A percentile compares a stretch with the other conserved stretches of the same genome.
These are phyloP conservation scores for zebrafish (Danio rerio) DNA, from an alignment of 2,113 vertebrate genomes.

Conservation along the genomic window DNA sequence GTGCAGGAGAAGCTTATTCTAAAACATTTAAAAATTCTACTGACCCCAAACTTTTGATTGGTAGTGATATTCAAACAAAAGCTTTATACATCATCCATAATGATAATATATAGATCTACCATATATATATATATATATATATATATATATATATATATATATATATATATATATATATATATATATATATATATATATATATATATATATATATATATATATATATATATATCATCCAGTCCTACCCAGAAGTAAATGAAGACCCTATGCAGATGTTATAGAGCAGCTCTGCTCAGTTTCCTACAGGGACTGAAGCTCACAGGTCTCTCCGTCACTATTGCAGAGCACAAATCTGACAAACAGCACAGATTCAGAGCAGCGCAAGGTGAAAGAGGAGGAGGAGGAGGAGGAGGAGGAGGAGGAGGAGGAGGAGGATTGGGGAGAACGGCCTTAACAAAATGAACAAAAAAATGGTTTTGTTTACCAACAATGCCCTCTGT, in stretches of 20 bases:
- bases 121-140: too few species aligned
- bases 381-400: constrained; percentile 42
- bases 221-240: background rate
- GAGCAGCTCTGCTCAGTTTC: constrained; percentile 42
- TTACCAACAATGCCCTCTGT: constrained; percentile 88
- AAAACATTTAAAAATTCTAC: too few species aligned
- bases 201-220: too few species aligned
- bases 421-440: constrained; percentile 36
- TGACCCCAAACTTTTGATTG: too few species aligned
- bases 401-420: constrained; percentile 47
- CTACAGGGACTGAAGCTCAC: constrained; percentile 38
- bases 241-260: constrained; percentile 37
- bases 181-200: too few species aligned
- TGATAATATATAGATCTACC: too few species aligned
- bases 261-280: constrained; percentile 57
- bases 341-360: constrained; percentile 47
- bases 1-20: too few species aligned
- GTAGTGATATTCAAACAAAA: too few species aligned
- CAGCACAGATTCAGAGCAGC: constrained; percentile 48
- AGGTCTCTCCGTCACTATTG: constrained; percentile 49
- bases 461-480: constrained; percentile 76
- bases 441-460: constrained; percentile 43
- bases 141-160: too few species aligned
- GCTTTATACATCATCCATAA: too few species aligned
- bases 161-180: too few species aligned